These are phyloP conservation scores for Sphaerophoria rueppellii DNA, from an alignment of 2,888 invertebrate genomes.

Conservation along the genomic window DNA sequence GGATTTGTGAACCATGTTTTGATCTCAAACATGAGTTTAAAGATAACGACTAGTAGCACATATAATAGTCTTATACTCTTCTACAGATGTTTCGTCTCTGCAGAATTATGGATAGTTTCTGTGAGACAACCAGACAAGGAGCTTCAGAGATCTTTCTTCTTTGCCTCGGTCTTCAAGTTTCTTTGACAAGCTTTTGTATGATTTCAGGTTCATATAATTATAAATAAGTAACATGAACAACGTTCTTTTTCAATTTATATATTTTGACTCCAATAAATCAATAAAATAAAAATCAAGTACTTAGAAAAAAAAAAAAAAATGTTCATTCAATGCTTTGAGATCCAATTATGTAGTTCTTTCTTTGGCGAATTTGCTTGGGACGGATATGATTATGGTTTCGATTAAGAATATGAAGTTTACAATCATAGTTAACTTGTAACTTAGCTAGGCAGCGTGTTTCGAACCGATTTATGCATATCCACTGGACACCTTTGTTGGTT, in stretches of 20 bases:
- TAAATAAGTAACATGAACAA: too few relatives aligned
- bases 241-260: not conserved
- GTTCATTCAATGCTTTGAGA: conserved; percentile 1
- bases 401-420: conserved; percentile 77
- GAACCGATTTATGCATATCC: conserved; percentile 81
- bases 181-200: too few relatives aligned
- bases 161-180: too few relatives aligned
- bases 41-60: not conserved
- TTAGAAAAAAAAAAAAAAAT: not conserved
- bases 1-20: conserved; percentile 81
- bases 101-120: too few relatives aligned
- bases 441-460: conserved; percentile 80
- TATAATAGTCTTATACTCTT: too few relatives aligned
- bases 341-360: conserved; percentile 17
- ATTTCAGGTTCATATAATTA: too few relatives aligned
- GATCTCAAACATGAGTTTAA: conserved; percentile 54
- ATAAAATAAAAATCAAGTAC: too few relatives aligned
- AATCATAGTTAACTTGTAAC: conserved; percentile 77
- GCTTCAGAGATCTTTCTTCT: too few relatives aligned
- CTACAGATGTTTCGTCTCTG: too few relatives aligned
- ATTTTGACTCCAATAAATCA: not conserved
- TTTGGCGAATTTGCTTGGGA: conserved; percentile 17
- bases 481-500: conserved; percentile 80
- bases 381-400: conserved; percentile 78
- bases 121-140: too few relatives aligned